Conservation (phyloP, 2,113 vertebrate species). For the Eurypyga helias region DNA sequence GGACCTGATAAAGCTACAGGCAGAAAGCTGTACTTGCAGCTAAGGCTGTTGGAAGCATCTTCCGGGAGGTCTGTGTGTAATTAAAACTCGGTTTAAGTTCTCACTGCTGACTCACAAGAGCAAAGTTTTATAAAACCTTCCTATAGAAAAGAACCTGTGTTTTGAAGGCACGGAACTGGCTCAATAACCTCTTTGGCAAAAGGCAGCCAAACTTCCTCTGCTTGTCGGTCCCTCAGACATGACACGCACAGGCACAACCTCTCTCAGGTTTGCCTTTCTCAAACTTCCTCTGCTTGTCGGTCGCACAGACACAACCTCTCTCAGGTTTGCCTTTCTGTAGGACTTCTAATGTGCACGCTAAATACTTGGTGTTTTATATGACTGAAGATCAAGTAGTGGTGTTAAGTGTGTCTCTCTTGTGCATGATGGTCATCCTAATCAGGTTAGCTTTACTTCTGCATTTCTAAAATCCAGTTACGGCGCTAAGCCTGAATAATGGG, state of each 20-base stretch:
- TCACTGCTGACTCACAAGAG: not conserved
- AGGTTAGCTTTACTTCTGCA: not conserved
- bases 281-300: not conserved
- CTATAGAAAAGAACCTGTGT: not conserved
- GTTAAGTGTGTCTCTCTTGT: not conserved
- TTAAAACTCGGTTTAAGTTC: not conserved
- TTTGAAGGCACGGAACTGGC: not conserved
- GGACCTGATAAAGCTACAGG: not conserved
- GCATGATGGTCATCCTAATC: not conserved
- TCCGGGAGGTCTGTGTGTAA: not conserved
- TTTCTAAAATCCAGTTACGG: not conserved
- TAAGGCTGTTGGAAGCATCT: not conserved
- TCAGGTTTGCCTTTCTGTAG: not conserved
- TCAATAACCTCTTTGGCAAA: not conserved
- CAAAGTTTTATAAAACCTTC: not conserved
- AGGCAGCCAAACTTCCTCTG: not conserved
- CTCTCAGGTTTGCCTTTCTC: not conserved
- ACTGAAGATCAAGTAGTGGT: not conserved
- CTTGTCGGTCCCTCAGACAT: no score
- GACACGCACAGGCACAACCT: accelerated
- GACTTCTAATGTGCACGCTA: accelerated
- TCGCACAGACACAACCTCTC: accelerated
- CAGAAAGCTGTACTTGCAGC: not conserved
- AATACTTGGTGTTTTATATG: not conserved
- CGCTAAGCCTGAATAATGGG: not conserved